phyloP scores from a whole-genome alignment of 2,113 vertebrate species.

The Telmatochromis bifrenatus region DNA sequence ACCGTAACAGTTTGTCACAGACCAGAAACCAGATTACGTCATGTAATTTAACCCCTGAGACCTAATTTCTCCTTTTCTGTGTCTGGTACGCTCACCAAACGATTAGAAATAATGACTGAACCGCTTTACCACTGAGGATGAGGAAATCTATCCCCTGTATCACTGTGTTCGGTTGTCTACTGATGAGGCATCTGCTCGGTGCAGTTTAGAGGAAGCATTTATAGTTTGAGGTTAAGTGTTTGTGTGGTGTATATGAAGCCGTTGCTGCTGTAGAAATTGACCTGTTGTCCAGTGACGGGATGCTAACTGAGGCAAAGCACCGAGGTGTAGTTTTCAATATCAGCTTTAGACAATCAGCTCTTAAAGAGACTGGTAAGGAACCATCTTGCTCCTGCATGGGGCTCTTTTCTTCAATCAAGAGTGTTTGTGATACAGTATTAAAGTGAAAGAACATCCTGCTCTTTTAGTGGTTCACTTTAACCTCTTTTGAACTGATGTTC shows the following conservation, averaged over 20 bases:
- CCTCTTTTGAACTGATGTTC: neutral
- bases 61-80: conserved; percentile 22
- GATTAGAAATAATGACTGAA: conserved; percentile 36
- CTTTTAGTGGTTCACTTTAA: neutral
- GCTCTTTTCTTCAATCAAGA: neutral
- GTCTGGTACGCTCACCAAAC: conserved; percentile 30
- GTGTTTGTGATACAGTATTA: neutral
- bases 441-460: neutral
- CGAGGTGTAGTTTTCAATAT: neutral
- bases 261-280: neutral
- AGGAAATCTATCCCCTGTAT: neutral
- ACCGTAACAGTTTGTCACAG: conserved; percentile 40
- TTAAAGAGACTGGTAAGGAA: neutral
- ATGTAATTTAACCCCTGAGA: conserved; percentile 38
- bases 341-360: neutral
- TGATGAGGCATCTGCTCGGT: neutral
- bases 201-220: neutral
- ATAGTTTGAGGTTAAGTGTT: neutral
- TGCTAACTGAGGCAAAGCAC: neutral
- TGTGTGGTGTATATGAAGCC: neutral
- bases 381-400: neutral
- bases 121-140: conserved; percentile 7
- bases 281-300: neutral
- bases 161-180: neutral
- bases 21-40: conserved; percentile 49